Base-by-base conservation (phyloP, 2,113 vertebrate species). In the Tinamus guttatus region DNA sequence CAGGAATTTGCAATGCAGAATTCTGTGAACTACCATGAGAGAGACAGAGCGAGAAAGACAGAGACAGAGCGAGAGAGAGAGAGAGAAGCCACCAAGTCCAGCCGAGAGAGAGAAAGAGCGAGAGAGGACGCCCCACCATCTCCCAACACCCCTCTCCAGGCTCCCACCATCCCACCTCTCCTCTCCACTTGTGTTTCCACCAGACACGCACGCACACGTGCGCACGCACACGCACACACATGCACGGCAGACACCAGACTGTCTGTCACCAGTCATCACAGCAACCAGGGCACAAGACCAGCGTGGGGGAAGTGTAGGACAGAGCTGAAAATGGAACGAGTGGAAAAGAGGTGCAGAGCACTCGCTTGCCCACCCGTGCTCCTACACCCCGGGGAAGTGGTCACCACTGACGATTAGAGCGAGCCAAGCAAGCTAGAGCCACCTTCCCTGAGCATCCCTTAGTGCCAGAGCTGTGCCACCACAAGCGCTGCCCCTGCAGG, bases 351-450 rank as follows among this genome's bases (percentile, higher is more conserved):
- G 88, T 59, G 81, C 79, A 52, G 82, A 45, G 36, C 7, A 6
- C 90, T 90, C 4, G 0, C 68, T 78, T 49, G 34, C 80, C 93
- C 64, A 30, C 87, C 76, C 30, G 2, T 5, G 8, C 85, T 75
- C 86, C 68, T 69, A 64, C 56, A 81, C 87, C 85, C 95, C 70
- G 75, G 89, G 94, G 89, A 96, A 93, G 92, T 25, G 22, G 34
- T 94, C 43, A 17, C 96, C 59, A n/a, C 65, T 76, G 83, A 77
- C 24, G 36, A 86, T 94, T 59, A 95, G 93, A 93, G 30, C 67
- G 86, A 86, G 90, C 94, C 96, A 97, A 97, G 97, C 96, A 97
- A 97, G 92, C 90, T 65, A 94, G 84, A 91, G 94, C 91, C 95
- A 81, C 81, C 78, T 89, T 93, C 85, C 92, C 84, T 95, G 67